A percentile compares a stretch with the other conserved stretches of the same genome.
These are phyloP conservation scores for Myrmecobius fasciatus DNA, from an alignment of 2,113 vertebrate species.

Conservation along the genomic window DNA sequence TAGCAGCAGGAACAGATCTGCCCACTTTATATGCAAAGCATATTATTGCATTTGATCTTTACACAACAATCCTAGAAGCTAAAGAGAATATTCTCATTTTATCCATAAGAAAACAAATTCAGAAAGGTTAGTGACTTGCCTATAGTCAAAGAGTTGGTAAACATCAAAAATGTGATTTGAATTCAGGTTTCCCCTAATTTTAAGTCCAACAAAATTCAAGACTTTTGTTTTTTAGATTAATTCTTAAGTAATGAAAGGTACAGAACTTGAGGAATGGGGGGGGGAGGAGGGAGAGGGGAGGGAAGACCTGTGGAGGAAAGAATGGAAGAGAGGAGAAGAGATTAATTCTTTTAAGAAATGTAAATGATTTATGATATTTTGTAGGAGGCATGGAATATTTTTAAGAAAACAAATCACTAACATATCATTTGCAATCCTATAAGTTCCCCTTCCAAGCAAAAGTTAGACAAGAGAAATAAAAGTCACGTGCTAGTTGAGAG, in stretches of 20 bases:
- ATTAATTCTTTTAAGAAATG: not conserved
- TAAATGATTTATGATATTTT: not conserved
- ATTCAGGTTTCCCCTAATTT: not conserved
- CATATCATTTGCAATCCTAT: not conserved
- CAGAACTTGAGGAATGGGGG: not conserved
- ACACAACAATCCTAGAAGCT: too few relatives aligned
- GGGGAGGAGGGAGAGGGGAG: too few relatives aligned
- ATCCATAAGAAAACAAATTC: not conserved
- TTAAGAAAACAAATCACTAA: not conserved
- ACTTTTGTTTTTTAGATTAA: not conserved
- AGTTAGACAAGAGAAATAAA: not conserved
- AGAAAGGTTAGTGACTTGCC: not conserved
- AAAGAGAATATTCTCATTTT: too few relatives aligned
- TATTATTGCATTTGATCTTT: too few relatives aligned
- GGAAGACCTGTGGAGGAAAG: too few relatives aligned
- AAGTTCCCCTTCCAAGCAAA: not conserved
- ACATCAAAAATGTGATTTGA: not conserved
- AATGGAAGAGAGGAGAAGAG: not conserved
- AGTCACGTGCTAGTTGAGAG: not conserved
- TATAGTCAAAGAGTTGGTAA: not conserved
- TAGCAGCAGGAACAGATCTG: too few relatives aligned
- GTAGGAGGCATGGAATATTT: not conserved
- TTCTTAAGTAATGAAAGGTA: not conserved
- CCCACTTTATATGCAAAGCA: too few relatives aligned
- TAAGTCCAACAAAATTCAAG: not conserved